phyloP scores from a whole-genome alignment of 2,797 vertebrate genomes.

The Gadopsis bispinosus region DNA sequence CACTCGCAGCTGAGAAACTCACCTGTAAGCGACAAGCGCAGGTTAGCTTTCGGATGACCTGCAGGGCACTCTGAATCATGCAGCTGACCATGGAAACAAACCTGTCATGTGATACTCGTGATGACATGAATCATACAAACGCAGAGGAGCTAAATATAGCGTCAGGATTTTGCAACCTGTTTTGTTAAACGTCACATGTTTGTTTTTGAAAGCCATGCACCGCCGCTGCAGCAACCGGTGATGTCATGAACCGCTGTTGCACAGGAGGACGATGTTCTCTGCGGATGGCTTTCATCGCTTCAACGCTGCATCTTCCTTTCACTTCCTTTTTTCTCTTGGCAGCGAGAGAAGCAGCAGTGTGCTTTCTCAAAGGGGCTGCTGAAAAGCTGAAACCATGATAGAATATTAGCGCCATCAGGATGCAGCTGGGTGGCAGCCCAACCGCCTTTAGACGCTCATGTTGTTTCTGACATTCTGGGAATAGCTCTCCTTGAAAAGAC shows the following conservation, averaged over 20 bases:
- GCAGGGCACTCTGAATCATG: slow-evolving; percentile 39
- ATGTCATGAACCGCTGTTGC: slow-evolving; percentile 55
- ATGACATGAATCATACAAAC: slow-evolving; percentile 26
- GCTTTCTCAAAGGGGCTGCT: slow-evolving; percentile 42
- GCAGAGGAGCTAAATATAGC: slow-evolving; percentile 61
- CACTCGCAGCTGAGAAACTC: background rate
- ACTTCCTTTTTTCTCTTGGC: slow-evolving; percentile 56
- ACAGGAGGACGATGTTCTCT: slow-evolving; percentile 59
- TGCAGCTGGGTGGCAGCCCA: slow-evolving; percentile 63
- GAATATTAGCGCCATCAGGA: slow-evolving; percentile 62
- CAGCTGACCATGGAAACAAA: slow-evolving; percentile 34
- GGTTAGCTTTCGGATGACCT: slow-evolving; percentile 14
- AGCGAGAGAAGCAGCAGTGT: slow-evolving; percentile 32
- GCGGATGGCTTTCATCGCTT: slow-evolving; percentile 49
- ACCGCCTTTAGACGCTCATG: slow-evolving; percentile 45
- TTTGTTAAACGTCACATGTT: slow-evolving; percentile 35
- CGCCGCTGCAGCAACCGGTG: slow-evolving; percentile 11
- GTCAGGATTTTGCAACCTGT: slow-evolving; percentile 47
- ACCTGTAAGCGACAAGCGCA: slow-evolving; percentile 29
- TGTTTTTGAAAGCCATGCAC: slow-evolving; percentile 31
- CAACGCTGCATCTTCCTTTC: slow-evolving; percentile 38
- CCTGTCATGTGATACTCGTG: slow-evolving; percentile 46
- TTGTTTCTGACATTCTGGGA: slow-evolving; percentile 54
- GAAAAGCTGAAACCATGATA: slow-evolving; percentile 41
- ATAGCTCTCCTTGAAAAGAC: slow-evolving; percentile 44